A percentile compares a stretch with the other conserved stretches of the same genome.
Evolutionary conservation across 2,113 vertebrate species (phyloP).

Genomic region (Boleophthalmus pectinirostris): DNA sequence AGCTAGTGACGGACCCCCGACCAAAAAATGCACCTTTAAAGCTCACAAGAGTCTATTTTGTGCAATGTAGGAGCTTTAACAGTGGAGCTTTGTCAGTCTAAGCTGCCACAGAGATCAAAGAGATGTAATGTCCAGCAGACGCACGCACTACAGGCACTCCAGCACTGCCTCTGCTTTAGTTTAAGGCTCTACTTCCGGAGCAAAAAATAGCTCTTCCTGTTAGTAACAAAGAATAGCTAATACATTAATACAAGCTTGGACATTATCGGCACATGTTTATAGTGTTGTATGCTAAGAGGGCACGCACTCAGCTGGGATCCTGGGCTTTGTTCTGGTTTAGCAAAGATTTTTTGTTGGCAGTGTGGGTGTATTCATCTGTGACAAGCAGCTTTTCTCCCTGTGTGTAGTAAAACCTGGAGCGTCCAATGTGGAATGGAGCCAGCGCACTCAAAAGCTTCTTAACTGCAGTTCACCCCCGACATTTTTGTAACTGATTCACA

Average conservation of each 20-base stretch:
- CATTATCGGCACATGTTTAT: conserved; percentile 58
- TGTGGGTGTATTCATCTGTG: conserved; percentile 80
- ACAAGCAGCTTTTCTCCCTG: conserved; percentile 69
- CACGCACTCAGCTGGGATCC: conserved; percentile 73
- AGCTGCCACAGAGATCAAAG: conserved; percentile 58
- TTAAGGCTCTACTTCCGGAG: conserved; percentile 40
- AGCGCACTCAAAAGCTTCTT: conserved; percentile 42
- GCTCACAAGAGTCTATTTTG: no score
- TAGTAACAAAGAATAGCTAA: conserved; percentile 33
- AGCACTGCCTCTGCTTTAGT: conserved; percentile 38
- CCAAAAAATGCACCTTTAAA: no score
- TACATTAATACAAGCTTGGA: conserved; percentile 20
- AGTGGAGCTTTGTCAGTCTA: conserved; percentile 32
- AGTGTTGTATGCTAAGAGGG: conserved; percentile 52
- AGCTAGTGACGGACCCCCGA: no score
- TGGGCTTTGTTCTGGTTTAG: conserved; percentile 77
- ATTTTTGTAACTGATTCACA: conserved; percentile 65
- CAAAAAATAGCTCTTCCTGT: conserved; percentile 45
- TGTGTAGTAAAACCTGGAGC: conserved; percentile 70
- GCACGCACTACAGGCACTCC: conserved; percentile 29
- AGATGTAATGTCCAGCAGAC: conserved; percentile 37
- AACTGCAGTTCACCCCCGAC: conserved; percentile 46
- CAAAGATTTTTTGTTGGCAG: conserved; percentile 72
- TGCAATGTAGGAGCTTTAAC: neutral
- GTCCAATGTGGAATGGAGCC: conserved; percentile 59